Conservation (phyloP, 1,140 invertebrate genomes). For the Orchesella cincta region DNA sequence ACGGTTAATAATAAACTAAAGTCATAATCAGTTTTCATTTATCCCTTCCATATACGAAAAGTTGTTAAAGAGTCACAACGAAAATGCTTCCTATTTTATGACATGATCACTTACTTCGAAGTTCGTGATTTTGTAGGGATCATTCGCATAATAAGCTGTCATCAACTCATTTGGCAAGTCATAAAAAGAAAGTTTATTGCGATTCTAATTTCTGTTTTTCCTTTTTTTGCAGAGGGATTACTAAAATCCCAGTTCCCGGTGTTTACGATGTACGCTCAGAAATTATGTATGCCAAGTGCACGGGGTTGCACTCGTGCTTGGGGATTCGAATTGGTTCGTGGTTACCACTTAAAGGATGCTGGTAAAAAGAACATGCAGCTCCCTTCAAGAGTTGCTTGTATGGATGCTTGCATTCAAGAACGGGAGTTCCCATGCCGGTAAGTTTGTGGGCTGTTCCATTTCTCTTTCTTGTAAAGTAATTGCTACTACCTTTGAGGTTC, state of each 20-base stretch:
- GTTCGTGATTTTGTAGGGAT: too few species aligned
- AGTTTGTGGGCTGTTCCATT: slow-evolving; percentile 34
- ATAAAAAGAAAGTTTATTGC: background rate
- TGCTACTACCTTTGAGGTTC: too few species aligned
- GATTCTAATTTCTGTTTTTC: background rate
- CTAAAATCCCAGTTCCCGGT: slow-evolving; percentile 61
- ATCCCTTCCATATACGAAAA: too few species aligned
- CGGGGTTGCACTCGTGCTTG: slow-evolving; percentile 56
- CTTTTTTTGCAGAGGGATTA: slow-evolving; percentile 54
- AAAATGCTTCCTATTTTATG: too few species aligned
- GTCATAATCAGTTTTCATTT: too few species aligned
- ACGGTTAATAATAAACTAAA: too few species aligned
- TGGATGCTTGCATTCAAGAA: slow-evolving; percentile 59
- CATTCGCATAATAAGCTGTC: too few species aligned
- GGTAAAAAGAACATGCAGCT: slow-evolving; percentile 52
- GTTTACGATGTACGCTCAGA: slow-evolving; percentile 62
- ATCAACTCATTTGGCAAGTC: background rate
- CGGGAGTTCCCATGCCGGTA: slow-evolving; percentile 59
- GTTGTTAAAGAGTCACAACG: too few species aligned
- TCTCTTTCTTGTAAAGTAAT: slow-evolving; percentile 21
- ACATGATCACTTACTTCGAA: too few species aligned
- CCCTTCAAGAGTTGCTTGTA: slow-evolving; percentile 55
- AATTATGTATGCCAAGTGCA: slow-evolving; percentile 56
- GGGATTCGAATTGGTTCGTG: slow-evolving; percentile 59
- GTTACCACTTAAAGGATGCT: slow-evolving; percentile 51